Evolutionary conservation across 2,797 vertebrate genomes (phyloP).

Genomic region (Dryobates pubescens): DNA sequence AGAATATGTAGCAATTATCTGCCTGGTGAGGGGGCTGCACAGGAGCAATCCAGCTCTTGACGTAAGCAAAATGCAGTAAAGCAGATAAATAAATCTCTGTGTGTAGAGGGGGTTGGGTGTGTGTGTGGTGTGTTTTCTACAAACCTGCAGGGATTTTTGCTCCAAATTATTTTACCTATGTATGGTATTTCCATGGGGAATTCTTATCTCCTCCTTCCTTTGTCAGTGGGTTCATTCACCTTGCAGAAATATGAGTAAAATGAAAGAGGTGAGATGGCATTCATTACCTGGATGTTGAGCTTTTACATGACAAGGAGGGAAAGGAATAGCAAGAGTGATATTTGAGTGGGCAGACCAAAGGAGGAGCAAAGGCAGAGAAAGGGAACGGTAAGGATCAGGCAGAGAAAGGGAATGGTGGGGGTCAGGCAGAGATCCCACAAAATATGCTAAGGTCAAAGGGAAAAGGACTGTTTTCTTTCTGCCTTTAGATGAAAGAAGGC

Average conservation of each 20-base stretch:
- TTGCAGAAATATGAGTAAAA: not conserved
- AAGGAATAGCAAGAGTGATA: not conserved
- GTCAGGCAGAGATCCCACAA: not conserved
- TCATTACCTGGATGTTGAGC: not conserved
- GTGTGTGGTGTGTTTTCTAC: not conserved
- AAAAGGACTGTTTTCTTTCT: not conserved
- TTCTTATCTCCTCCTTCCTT: conserved; percentile 17
- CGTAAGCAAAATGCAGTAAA: conserved; percentile 60
- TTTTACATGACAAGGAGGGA: not conserved
- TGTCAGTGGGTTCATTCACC: not conserved
- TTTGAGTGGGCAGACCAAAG: not conserved
- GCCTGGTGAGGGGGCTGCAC: conserved; percentile 22
- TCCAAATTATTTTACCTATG: conserved; percentile 29
- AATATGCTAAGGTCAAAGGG: not conserved
- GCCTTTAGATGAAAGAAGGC: not conserved
- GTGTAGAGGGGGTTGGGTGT: not conserved
- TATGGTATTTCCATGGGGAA: not conserved
- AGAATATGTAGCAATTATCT: conserved; percentile 63
- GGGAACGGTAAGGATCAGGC: not conserved
- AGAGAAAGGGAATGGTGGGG: not conserved
- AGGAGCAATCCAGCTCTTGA: conserved; percentile 51
- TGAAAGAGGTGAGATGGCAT: not conserved
- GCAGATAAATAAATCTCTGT: conserved; percentile 33
- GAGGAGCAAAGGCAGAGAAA: not conserved
- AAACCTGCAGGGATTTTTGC: conserved; percentile 32